phyloP scores from a whole-genome alignment of 2,113 vertebrate species.

The Caracal caracal region DNA sequence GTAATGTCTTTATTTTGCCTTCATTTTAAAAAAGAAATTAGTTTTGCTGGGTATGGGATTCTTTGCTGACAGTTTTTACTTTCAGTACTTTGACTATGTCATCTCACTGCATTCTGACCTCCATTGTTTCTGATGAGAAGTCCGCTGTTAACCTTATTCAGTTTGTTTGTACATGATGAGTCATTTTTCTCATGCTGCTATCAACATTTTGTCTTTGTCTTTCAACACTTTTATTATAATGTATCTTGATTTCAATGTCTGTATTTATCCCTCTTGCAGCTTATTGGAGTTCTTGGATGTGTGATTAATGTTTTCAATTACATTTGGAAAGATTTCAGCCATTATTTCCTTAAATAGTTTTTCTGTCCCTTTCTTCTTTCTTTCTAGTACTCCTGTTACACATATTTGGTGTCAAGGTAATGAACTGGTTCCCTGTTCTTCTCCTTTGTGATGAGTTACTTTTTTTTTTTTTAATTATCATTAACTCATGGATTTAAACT shows the following conservation, averaged over 20 bases:
- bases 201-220: not conserved
- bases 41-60: not conserved
- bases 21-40: not conserved
- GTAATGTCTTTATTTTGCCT: not conserved
- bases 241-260: not conserved
- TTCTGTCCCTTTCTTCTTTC: not conserved
- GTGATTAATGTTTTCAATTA: not conserved
- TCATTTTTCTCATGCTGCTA: not conserved
- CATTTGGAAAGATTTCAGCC: not conserved
- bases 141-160: not conserved
- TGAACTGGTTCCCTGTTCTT: not conserved
- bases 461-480: not conserved
- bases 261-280: not conserved
- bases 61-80: not conserved
- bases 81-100: not conserved
- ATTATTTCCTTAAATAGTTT: not conserved
- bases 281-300: not conserved
- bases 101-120: not conserved
- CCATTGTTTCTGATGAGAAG: not conserved
- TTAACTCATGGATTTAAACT: not conserved
- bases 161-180: not conserved
- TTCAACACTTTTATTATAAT: not conserved
- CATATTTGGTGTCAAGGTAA: not conserved
- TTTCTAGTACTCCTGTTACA: not conserved
- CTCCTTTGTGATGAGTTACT: not conserved